A percentile compares a stretch with the other conserved stretches of the same genome.
These are phyloP conservation scores for Drosophila biarmipes DNA, from an alignment of 1,140 invertebrate genomes.

Conservation along the genomic window DNA sequence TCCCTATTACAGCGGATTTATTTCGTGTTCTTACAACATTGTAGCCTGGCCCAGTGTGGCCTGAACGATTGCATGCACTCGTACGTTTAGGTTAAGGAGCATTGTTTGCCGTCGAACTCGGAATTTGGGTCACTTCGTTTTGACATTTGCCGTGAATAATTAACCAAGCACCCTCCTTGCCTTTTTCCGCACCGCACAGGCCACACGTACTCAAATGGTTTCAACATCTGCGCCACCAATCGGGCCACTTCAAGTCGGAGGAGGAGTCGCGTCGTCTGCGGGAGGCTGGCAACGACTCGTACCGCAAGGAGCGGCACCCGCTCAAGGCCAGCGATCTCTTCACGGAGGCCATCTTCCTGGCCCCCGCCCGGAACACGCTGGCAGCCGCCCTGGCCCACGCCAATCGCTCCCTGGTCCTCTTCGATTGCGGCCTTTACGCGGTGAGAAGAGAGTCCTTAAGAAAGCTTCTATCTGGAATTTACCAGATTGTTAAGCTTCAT, in stretches of 20 bases:
- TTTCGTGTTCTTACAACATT: neutral
- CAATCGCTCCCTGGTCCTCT: conserved; percentile 65
- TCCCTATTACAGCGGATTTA: neutral
- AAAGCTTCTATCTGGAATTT: neutral
- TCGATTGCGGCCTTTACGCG: conserved; percentile 69
- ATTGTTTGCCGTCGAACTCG: conserved; percentile 54
- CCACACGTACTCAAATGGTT: conserved; percentile 73
- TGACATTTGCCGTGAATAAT: conserved; percentile 64
- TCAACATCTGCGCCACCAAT: conserved; percentile 67
- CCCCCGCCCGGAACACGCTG: conserved; percentile 56
- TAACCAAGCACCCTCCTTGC: conserved; percentile 36
- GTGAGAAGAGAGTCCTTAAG: conserved; percentile 12
- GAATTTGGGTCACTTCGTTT: conserved; percentile 58
- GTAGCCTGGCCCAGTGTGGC: neutral
- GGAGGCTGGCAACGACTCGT: conserved; percentile 71
- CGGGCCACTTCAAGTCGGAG: conserved; percentile 66
- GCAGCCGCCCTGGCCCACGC: conserved; percentile 68
- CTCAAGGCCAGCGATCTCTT: conserved; percentile 70
- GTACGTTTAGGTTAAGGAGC: conserved; percentile 60
- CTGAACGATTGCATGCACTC: conserved; percentile 50
- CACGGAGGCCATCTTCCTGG: conserved; percentile 69
- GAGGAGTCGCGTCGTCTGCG: conserved; percentile 70
- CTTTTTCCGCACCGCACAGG: conserved; percentile 24
- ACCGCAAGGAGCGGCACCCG: conserved; percentile 69
- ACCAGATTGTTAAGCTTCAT: neutral